A percentile compares a stretch with the other conserved stretches of the same genome.
These are phyloP conservation scores for Cataglyphis livida DNA, from an alignment of 2,888 invertebrate genomes.

Conservation along the genomic window DNA sequence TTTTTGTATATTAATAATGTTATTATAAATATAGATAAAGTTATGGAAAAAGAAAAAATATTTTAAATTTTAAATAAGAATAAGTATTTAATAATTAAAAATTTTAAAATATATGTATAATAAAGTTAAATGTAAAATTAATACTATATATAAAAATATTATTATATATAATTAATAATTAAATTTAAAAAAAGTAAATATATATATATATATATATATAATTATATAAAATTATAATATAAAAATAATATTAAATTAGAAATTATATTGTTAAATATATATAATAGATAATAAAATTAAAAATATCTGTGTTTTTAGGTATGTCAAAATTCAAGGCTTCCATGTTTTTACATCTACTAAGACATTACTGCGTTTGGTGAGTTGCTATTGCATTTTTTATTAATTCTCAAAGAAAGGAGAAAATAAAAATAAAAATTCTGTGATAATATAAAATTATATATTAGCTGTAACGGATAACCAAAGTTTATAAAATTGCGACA, in stretches of 20 bases:
- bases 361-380: background rate
- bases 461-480: background rate
- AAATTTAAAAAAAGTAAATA: too few species aligned
- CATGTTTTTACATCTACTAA: background rate
- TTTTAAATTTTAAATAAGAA: background rate
- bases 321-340: background rate
- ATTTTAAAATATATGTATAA: too few species aligned
- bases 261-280: background rate
- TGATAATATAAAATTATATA: background rate
- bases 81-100: background rate
- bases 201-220: background rate
- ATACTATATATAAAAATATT: too few species aligned
- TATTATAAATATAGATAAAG: background rate
- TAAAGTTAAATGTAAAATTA: background rate
- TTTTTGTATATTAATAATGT: background rate
- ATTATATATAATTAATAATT: background rate
- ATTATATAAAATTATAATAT: background rate
- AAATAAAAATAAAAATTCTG: background rate
- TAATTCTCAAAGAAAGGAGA: background rate
- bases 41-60: background rate
- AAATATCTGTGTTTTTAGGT: background rate
- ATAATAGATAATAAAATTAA: background rate
- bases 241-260: background rate
- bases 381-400: background rate
- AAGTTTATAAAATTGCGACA: background rate